Conservation (phyloP, 1,140 invertebrate genomes). For the Apocrypta bakeri region DNA sequence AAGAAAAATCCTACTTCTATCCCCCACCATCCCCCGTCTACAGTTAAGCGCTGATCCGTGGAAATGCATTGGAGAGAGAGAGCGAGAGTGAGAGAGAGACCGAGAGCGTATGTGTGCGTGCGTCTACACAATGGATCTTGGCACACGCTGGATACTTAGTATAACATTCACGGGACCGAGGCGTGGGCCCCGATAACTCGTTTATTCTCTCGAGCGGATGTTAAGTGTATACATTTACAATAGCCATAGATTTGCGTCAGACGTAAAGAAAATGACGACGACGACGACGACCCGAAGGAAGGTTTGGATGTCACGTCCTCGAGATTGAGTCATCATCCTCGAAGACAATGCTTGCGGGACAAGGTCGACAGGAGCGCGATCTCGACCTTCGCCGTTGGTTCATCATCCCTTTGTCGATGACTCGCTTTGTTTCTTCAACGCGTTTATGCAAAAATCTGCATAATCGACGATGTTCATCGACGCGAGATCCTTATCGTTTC, state of each 20-base stretch:
- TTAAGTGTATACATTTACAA: not conserved
- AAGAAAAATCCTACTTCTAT: not conserved
- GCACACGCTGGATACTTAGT: not conserved
- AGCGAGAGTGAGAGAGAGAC: not conserved
- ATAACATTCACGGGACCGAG: not conserved
- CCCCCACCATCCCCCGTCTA: not conserved
- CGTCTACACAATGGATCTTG: not conserved
- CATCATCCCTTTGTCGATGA: not conserved
- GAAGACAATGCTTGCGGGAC: not conserved
- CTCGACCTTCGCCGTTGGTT: not conserved
- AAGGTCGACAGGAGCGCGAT: not conserved
- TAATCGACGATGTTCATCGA: too few species aligned
- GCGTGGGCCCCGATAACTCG: slow-evolving; percentile 32
- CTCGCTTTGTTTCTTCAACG: too few species aligned
- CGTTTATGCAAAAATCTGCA: too few species aligned
- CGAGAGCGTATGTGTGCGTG: not conserved
- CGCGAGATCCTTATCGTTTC: not conserved
- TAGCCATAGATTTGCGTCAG: not conserved
- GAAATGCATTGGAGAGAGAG: not conserved
- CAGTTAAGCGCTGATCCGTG: slow-evolving; percentile 9
- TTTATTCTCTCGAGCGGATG: not conserved
- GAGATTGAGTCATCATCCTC: not conserved
- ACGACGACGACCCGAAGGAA: not conserved
- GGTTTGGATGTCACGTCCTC: slow-evolving; percentile 1
- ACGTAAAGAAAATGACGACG: not conserved